Conservation (phyloP, 2,888 invertebrate species). For the Leptopilina drosophilae region DNA sequence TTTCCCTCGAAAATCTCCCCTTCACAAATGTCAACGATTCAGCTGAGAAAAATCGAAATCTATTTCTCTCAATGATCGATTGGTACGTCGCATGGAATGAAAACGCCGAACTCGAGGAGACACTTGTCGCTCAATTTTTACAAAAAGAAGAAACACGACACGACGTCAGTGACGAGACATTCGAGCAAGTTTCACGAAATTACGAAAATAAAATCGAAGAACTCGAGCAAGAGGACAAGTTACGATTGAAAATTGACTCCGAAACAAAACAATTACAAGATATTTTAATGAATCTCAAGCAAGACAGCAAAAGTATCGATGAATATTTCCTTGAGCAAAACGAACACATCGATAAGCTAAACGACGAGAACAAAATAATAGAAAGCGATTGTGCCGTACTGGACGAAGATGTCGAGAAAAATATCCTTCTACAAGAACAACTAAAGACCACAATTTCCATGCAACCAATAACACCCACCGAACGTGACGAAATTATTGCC, state of each 20-base stretch:
- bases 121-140: constrained; percentile 63
- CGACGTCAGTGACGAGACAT: constrained; percentile 60
- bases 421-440: constrained; percentile 54
- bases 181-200: constrained; percentile 1
- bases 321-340: constrained; percentile 54
- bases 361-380: constrained; percentile 58
- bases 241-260: neutral
- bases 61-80: constrained; percentile 62
- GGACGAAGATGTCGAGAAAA: constrained; percentile 56
- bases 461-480: constrained; percentile 66
- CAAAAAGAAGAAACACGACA: constrained; percentile 60
- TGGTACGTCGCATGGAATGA: constrained; percentile 70
- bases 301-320: constrained; percentile 48
- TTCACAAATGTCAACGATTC: constrained; percentile 57
- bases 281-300: neutral
- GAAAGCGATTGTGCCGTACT: constrained; percentile 54
- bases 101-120: constrained; percentile 65
- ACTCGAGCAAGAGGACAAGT: constrained; percentile 11
- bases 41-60: constrained; percentile 47
- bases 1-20: constrained; percentile 65
- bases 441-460: constrained; percentile 61
- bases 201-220: constrained; percentile 44
- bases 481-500: constrained; percentile 65
- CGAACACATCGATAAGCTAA: constrained; percentile 54
- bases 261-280: constrained; percentile 43